Evolutionary conservation across 2,797 vertebrate genomes (phyloP).

Genomic region (Onychomys torridus): DNA sequence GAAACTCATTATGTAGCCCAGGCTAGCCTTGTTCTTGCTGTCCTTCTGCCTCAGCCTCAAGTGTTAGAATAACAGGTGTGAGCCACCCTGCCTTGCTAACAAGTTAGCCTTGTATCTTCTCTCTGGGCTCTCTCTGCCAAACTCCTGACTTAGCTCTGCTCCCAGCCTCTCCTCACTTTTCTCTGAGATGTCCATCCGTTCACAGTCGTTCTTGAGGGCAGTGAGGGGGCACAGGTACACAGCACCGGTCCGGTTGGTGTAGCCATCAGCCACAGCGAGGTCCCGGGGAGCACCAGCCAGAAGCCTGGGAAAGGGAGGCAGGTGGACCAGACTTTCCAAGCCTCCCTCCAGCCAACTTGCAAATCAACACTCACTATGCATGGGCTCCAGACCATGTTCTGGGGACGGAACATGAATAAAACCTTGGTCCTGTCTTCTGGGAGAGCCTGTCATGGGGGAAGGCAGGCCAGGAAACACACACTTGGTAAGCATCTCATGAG

Average conservation of each 20-base stretch:
- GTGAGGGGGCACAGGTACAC: slow-evolving; percentile 95
- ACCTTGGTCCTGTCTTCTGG: neutral
- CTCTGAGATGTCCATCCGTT: slow-evolving; percentile 91
- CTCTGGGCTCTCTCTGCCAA: neutral
- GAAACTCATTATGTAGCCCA: neutral
- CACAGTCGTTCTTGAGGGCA: slow-evolving; percentile 88
- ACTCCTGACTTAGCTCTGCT: neutral
- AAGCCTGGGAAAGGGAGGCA: slow-evolving; percentile 87
- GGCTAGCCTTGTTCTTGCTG: neutral
- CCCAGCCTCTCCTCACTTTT: slow-evolving; percentile 86
- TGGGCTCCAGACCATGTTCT: neutral
- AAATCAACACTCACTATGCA: neutral
- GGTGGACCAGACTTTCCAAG: neutral
- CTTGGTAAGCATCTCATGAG: accelerated
- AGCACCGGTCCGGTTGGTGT: slow-evolving; percentile 92
- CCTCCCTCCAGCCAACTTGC: neutral
- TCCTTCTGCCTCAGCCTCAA: neutral
- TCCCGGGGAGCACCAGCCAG: slow-evolving; percentile 94
- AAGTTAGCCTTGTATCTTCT: neutral
- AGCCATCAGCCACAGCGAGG: slow-evolving; percentile 82
- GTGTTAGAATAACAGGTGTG: neutral
- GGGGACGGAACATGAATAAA: neutral
- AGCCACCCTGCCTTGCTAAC: neutral
- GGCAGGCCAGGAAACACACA: neutral
- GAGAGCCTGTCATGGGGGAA: neutral